A percentile compares a stretch with the other conserved stretches of the same genome.
Evolutionary conservation across 2,797 vertebrate species (phyloP).

Genomic region (Gobio occitaniae): DNA sequence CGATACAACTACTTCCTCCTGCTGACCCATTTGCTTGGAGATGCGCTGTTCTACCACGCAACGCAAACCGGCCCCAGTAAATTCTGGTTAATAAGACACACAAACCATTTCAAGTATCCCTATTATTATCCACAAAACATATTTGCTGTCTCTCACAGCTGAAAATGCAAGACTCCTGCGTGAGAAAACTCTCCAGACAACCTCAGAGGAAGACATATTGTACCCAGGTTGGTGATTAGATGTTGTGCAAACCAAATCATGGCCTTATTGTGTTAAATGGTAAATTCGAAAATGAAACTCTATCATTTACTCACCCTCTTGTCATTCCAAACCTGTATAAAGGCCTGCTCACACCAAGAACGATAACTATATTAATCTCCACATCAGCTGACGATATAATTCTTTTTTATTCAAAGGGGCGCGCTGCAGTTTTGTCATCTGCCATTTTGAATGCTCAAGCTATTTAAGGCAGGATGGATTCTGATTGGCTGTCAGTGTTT

Average conservation of each 20-base stretch:
- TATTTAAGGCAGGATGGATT: background rate
- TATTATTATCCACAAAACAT: background rate
- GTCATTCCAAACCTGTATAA: background rate
- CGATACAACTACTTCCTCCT: background rate
- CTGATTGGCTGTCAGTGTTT: background rate
- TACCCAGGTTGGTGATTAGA: conserved; percentile 13
- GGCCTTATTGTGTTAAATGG: background rate
- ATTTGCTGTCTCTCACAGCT: background rate
- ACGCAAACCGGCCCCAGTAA: background rate
- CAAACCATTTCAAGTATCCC: background rate
- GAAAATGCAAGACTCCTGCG: background rate
- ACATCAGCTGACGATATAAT: background rate
- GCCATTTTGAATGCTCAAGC: background rate
- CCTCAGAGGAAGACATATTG: background rate
- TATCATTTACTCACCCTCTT: background rate
- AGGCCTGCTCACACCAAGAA: no score
- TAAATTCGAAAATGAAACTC: background rate
- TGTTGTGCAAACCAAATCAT: background rate
- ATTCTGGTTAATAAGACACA: background rate
- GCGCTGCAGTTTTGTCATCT: background rate
- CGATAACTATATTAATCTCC: background rate
- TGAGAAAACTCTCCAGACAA: background rate
- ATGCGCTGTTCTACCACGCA: background rate
- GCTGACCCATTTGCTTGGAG: background rate
- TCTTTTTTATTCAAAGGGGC: no score